Percentiles rank a stretch among this genome's conserved stretches.
Evolutionary conservation across 1,140 invertebrate genomes (phyloP).

Genomic region (Penaeus japonicus): DNA sequence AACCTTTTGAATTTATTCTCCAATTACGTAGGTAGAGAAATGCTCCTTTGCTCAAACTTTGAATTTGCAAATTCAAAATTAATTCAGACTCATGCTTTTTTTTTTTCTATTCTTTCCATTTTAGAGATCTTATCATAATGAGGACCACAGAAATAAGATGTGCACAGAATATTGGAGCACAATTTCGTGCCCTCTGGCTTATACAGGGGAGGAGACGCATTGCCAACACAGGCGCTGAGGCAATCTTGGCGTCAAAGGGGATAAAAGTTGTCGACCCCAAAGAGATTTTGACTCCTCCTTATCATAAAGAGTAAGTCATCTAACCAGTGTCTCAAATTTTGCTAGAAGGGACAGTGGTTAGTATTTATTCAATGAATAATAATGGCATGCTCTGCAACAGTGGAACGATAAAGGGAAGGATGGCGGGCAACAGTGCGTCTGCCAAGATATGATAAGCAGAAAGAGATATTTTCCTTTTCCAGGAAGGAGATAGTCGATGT

Average conservation of each 20-base stretch:
- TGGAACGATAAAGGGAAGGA: too few relatives aligned
- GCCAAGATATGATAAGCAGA: too few relatives aligned
- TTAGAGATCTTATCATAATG: neutral
- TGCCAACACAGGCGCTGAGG: neutral
- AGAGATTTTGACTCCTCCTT: slow-evolving; percentile 14
- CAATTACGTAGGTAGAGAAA: too few relatives aligned
- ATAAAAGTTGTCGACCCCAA: slow-evolving; percentile 7
- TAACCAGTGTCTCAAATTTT: neutral
- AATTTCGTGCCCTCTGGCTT: slow-evolving; percentile 19
- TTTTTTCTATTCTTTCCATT: too few relatives aligned
- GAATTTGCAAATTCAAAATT: too few relatives aligned
- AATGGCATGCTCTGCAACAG: neutral
- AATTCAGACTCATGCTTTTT: too few relatives aligned
- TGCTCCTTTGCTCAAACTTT: too few relatives aligned
- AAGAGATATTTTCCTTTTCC: neutral
- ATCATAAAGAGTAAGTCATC: neutral
- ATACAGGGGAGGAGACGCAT: neutral
- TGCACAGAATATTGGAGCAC: neutral
- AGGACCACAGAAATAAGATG: slow-evolving; percentile 1
- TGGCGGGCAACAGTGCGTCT: too few relatives aligned
- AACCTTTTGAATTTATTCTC: too few relatives aligned
- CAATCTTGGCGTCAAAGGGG: neutral
- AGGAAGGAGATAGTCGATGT: neutral
- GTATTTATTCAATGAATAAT: neutral
- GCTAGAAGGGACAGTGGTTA: neutral